phyloP scores from a whole-genome alignment of 2,113 vertebrate species.

The Pseudois nayaur region DNA sequence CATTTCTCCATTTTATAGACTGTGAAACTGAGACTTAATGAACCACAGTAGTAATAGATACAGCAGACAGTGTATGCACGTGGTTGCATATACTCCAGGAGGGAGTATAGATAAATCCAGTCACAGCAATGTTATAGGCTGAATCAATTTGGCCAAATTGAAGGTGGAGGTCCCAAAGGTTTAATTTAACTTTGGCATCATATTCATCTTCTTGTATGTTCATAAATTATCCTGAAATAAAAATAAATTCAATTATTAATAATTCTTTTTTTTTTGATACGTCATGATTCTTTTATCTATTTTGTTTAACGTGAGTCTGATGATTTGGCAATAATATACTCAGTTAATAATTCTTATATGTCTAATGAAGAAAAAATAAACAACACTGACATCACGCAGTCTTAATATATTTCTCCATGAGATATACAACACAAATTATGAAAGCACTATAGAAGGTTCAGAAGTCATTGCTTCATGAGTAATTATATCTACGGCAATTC shows the following conservation, averaged over 20 bases:
- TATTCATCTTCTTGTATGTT: not conserved
- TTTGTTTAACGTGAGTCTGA: no score
- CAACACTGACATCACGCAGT: not conserved
- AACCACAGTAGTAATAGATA: not conserved
- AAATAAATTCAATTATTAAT: not conserved
- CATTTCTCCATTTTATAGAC: not conserved
- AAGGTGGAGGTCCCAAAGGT: not conserved
- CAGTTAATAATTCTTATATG: not conserved
- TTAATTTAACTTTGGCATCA: not conserved
- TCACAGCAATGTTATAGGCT: not conserved
- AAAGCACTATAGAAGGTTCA: not conserved
- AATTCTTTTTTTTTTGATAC: no score
- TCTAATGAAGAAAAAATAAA: not conserved
- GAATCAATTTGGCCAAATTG: not conserved
- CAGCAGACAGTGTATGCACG: not conserved
- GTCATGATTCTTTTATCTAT: no score
- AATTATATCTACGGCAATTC: not conserved
- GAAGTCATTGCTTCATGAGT: not conserved
- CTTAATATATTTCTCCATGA: not conserved
- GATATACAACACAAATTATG: not conserved
- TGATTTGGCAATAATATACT: no score
- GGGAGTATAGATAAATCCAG: not conserved
- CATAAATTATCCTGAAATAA: slow-evolving; percentile 17
- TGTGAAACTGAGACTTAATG: not conserved
- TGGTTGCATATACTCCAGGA: not conserved